phyloP scores from a whole-genome alignment of 2,113 vertebrate species.

The Urocitellus parryii region DNA sequence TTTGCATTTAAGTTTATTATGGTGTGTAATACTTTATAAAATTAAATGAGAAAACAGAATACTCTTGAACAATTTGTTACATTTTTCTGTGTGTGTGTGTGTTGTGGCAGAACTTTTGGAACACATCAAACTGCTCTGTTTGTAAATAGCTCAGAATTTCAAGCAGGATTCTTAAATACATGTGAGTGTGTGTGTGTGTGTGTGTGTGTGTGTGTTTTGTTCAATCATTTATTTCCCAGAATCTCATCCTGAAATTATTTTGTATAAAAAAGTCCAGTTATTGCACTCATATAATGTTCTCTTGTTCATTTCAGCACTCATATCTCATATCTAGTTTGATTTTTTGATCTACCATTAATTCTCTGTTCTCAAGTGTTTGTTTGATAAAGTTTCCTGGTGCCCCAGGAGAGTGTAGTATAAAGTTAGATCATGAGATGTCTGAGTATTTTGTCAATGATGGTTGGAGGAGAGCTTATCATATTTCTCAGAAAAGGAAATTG shows the following conservation, averaged over 20 bases:
- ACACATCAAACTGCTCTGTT: not conserved
- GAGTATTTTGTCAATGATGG: conserved; percentile 65
- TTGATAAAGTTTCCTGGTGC: conserved; percentile 34
- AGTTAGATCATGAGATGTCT: conserved; percentile 72
- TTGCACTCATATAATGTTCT: not conserved
- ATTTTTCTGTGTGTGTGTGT: not conserved
- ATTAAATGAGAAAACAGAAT: not conserved
- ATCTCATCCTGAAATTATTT: not conserved
- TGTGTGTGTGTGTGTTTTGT: not conserved
- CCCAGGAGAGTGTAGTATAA: conserved; percentile 58
- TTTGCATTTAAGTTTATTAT: too few species aligned
- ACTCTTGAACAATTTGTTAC: not conserved
- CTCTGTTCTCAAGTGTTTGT: conserved; percentile 62
- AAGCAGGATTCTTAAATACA: not conserved
- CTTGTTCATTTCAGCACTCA: not conserved
- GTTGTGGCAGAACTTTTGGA: not conserved
- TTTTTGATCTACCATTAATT: conserved; percentile 55
- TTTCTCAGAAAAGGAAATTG: conserved; percentile 73
- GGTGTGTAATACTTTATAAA: not conserved
- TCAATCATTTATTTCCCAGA: not conserved
- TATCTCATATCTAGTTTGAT: not conserved
- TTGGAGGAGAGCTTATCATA: conserved; percentile 56
- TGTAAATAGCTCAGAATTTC: not conserved
- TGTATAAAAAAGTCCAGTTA: not conserved
- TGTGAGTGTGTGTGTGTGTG: too few species aligned